Evolutionary conservation across 2,113 vertebrate genomes (phyloP), one percentile per base, ranked within the genome.

Genomic region (Ceyx cyanopectus): DNA sequence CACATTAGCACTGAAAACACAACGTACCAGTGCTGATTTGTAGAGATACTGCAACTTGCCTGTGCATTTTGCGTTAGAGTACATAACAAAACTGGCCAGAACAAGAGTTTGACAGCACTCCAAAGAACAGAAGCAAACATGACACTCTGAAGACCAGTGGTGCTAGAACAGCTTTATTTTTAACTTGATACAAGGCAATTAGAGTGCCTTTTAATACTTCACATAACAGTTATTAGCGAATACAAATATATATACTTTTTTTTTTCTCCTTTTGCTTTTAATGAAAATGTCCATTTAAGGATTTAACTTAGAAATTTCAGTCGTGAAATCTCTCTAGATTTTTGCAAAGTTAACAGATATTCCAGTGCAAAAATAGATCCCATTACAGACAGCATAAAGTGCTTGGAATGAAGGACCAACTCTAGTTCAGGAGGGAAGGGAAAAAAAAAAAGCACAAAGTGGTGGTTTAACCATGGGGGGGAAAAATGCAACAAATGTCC

Each of bases 341-440:
- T 97, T 98, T 98, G 97, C 96, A 96, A 94, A 97, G 92, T 97
- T 98, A 97, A 98, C 96, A 97, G 97, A 96, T 98, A 98, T 97
- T 98, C 98, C 98, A 99, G 98, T 99, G 98, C 98, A 98, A 98
- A 98, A 98, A 98, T 96, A 98, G 96, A 98, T 98, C 97, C 95
- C 96, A 98, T 98, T 96, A 97, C 97, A 98, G 96, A 98, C 85
- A 98, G 98, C 97, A 96, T 98, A 98, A 99, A 99, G 98, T 99
- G 98, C 98, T 98, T 98, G 97, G 98, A 98, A 98, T 98, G 87
- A 98, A 98, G 97, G 96, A 97, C 95, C 95, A 94, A 97, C 94
- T 94, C 80, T 92, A 92, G 94, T 94, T 96, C 86, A 91, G 46
- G 57, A 73, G 68, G 83, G 67, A 85, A 95, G 70, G 92, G 97